Conservation (phyloP, 2,113 vertebrate species). For the Sclerurus mexicanus region DNA sequence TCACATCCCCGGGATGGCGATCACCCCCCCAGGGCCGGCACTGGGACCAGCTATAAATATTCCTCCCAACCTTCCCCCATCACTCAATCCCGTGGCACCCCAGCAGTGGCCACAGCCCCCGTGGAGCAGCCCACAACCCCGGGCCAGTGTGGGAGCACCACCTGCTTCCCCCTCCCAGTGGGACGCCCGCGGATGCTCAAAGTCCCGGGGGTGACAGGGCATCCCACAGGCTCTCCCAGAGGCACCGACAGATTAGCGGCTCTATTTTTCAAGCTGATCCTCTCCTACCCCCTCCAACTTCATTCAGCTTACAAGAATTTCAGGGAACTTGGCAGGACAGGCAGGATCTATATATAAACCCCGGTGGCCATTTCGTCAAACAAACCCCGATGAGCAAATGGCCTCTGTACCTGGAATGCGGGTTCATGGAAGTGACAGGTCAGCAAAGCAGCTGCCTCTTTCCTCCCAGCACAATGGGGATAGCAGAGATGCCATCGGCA, state of each 20-base stretch:
- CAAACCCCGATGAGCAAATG: not conserved
- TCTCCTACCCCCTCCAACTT: not conserved
- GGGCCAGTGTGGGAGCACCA: not conserved
- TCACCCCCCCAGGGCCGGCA: not conserved
- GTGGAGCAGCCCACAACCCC: not conserved
- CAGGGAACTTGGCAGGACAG: slow-evolving; percentile 44
- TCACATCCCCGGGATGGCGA: not conserved
- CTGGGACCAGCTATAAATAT: not conserved
- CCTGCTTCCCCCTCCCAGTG: slow-evolving; percentile 15
- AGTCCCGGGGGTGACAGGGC: not conserved
- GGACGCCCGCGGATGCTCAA: not conserved
- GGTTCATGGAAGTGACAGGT: slow-evolving; percentile 36
- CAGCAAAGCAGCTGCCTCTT: slow-evolving; percentile 30
- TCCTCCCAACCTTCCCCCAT: not conserved
- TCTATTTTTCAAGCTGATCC: slow-evolving; percentile 25
- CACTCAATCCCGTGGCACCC: not conserved
- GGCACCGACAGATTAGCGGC: not conserved
- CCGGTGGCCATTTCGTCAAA: not conserved
- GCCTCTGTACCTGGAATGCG: slow-evolving; percentile 58
- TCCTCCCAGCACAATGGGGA: not conserved
- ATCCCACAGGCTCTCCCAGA: slow-evolving; percentile 9
- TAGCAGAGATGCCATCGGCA: slow-evolving; percentile 43
- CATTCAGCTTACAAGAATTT: slow-evolving; percentile 43
- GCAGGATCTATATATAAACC: slow-evolving; percentile 60
- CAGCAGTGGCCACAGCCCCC: not conserved